Base-by-base conservation (phyloP, 2,113 vertebrate genomes). In the Psilopsiagon aymara region DNA sequence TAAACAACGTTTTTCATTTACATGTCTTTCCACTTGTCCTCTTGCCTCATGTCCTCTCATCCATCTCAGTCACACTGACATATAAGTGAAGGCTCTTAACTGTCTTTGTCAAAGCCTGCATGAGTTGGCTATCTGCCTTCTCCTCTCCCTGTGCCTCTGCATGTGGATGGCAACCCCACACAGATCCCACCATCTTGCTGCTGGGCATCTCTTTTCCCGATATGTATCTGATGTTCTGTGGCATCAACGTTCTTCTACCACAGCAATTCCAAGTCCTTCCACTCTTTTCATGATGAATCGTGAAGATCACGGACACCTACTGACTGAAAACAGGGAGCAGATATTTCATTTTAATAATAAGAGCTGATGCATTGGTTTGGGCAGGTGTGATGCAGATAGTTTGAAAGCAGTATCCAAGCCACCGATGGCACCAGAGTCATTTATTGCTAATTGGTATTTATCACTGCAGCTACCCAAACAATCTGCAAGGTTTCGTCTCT, bases 381-480 rank as follows among this genome's bases (percentile, higher is more conserved):
- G 9, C 35, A 23, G 24, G 17, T 55, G n/a, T 35, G 41, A 43
- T 44, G 21, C 41, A 15, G 11, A 47, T 52, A 39, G 28, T 68
- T 24, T 83, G 33, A 28, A 76, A 43, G 35, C 59, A 78, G 28
- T 39, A 31, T 37, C 51, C 39, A 83, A 75, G 37, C 13, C 33
- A 37, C 69, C 21, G 3, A 2, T 49, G 24, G 35, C 37, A 69
- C 25, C 28, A 25, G 43, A 69, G 51, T 76, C 6, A 57, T 79
- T 85, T 67, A 17, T 39, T 13, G 0, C 29, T 62, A 35, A 69
- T 35, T 49, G 35, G 24, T 76, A 44, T 86, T 91, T 86, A 60
- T 77, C 43, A 37, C 20, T 85, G 35, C 46, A 92, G 62, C 44
- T 82, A 95, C n/a, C 31, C 81, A 94, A 84, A 63, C 69, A 92